These are phyloP conservation scores for Subacronicta megacephala DNA, from an alignment of 2,888 invertebrate genomes.

Conservation along the genomic window DNA sequence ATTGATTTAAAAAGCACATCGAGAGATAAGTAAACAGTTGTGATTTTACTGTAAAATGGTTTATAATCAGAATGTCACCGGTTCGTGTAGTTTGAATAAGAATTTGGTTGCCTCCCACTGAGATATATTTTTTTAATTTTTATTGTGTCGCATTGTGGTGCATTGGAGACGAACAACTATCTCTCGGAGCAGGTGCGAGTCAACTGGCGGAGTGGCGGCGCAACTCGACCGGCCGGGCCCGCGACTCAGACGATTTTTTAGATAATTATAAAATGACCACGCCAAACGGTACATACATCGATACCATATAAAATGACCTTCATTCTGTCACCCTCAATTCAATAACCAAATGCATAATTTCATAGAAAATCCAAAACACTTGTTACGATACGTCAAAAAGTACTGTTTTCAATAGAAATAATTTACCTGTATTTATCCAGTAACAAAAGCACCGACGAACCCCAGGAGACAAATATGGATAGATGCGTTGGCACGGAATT, in stretches of 20 bases:
- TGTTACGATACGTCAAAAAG: constrained; percentile 88
- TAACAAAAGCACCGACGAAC: constrained; percentile 87
- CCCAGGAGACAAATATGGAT: constrained; percentile 84
- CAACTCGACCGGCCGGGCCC: constrained; percentile 74
- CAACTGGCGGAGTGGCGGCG: constrained; percentile 55
- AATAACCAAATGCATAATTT: constrained; percentile 70
- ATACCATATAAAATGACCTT: constrained; percentile 78
- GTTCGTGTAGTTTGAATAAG: constrained; percentile 28
- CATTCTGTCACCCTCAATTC: constrained; percentile 66
- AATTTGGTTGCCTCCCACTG: constrained; percentile 51
- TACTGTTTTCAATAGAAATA: constrained; percentile 83
- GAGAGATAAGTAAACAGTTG: constrained; percentile 37
- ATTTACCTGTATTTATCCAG: constrained; percentile 89
- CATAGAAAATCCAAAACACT: constrained; percentile 85
- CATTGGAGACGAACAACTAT: constrained; percentile 64
- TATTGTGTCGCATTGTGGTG: constrained; percentile 44
- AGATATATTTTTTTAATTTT: constrained; percentile 32
- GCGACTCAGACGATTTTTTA: constrained; percentile 69
- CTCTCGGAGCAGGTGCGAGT: constrained; percentile 67
- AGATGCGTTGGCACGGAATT: constrained; percentile 83
- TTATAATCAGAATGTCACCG: constrained; percentile 53
- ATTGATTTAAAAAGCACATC: constrained; percentile 43
- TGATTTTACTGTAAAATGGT: constrained; percentile 42
- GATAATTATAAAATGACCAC: constrained; percentile 84
- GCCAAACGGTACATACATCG: constrained; percentile 70